Evolutionary conservation across 53 echinoderm and acorn worm genomes (phyloP).

Genomic region (Mesocentrotus franciscanus): DNA sequence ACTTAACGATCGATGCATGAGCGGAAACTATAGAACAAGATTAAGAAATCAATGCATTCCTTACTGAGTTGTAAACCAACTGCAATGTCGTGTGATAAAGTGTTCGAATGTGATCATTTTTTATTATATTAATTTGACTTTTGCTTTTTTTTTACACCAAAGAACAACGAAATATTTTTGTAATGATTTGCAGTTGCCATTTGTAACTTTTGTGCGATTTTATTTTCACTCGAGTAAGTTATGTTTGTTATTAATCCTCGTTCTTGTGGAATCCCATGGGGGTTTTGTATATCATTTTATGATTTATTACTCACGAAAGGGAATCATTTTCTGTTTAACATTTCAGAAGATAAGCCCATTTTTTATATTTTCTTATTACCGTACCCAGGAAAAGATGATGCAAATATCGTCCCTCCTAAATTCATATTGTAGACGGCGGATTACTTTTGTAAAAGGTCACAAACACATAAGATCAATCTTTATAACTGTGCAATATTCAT

Average conservation of each 20-base stretch:
- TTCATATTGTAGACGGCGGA: background rate
- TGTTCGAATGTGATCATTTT: background rate
- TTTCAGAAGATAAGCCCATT: background rate
- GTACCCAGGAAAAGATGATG: background rate
- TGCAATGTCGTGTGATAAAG: conserved; percentile 7
- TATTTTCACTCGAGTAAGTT: background rate
- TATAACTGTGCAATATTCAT: background rate
- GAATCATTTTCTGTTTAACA: background rate
- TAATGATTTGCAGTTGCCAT: conserved; percentile 56
- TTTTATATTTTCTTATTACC: background rate
- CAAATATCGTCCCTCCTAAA: background rate
- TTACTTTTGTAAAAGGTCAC: background rate
- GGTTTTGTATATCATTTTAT: background rate
- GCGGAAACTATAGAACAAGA: background rate
- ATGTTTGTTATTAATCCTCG: background rate
- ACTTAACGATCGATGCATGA: background rate
- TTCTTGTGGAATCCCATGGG: background rate
- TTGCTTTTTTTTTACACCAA: conserved; percentile 63
- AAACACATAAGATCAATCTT: background rate
- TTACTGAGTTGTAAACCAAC: conserved; percentile 8
- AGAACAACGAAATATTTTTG: conserved; percentile 67
- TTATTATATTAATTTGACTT: conserved; percentile 17
- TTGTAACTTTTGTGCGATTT: conserved; percentile 23
- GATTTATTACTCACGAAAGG: background rate
- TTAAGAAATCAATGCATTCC: conserved; percentile 24